Conservation (phyloP, 2,113 vertebrate genomes). For the Passer montanus region DNA sequence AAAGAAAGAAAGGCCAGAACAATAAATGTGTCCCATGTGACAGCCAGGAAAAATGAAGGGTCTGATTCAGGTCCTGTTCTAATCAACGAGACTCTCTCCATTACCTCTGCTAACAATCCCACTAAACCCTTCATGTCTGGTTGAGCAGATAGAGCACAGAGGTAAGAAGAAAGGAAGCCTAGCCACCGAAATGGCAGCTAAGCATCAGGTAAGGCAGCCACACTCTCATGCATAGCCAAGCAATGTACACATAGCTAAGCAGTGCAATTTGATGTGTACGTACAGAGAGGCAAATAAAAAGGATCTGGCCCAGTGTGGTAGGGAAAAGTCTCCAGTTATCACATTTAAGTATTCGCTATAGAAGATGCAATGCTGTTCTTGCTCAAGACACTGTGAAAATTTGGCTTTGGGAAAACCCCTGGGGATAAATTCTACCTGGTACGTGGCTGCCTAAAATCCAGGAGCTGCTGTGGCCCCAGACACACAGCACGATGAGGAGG, state of each 20-base stretch:
- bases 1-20: background rate
- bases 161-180: conserved; percentile 55
- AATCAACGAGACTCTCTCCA: background rate
- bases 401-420: background rate
- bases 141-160: conserved; percentile 55
- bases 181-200: conserved; percentile 43
- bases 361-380: background rate
- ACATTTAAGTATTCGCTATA: background rate
- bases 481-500: fast-evolving
- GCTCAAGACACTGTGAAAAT: background rate
- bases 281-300: background rate
- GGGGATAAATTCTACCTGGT: background rate
- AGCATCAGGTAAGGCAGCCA: conserved; percentile 6
- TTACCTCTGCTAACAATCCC: conserved; percentile 31
- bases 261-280: background rate
- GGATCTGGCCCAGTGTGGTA: background rate
- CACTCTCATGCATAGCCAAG: background rate
- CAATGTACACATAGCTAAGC: background rate
- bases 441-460: fast-evolving
- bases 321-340: background rate
- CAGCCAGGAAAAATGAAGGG: conserved; percentile 42
- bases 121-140: background rate
- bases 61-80: conserved; percentile 33
- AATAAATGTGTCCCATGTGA: conserved; percentile 63
- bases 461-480: background rate